Percentiles rank a stretch among this genome's conserved stretches.
These are phyloP conservation scores for Netelia virgata DNA, from an alignment of 2,888 invertebrate species.

Conservation along the genomic window DNA sequence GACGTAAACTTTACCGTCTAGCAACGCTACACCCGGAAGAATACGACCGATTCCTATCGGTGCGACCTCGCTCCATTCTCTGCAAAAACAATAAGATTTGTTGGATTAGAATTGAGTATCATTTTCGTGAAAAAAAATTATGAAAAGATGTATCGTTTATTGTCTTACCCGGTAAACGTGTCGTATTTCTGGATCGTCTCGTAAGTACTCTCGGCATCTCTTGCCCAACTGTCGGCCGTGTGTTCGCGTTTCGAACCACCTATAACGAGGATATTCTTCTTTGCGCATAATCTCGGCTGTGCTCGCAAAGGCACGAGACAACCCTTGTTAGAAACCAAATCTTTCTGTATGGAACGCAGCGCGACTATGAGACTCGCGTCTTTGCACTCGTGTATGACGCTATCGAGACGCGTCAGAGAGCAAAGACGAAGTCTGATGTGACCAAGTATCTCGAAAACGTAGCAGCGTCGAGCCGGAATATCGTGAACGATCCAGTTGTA, in stretches of 20 bases:
- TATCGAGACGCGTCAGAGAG: constrained; percentile 91
- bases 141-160: constrained; percentile 6
- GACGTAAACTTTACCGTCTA: constrained; percentile 95
- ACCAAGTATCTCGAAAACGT: constrained; percentile 94
- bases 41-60: constrained; percentile 94
- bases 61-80: constrained; percentile 93
- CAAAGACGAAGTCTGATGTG: constrained; percentile 94
- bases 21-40: constrained; percentile 93
- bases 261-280: constrained; percentile 94
- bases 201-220: constrained; percentile 92
- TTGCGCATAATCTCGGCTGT: constrained; percentile 93
- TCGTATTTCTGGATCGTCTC: constrained; percentile 94
- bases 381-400: constrained; percentile 91
- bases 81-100: constrained; percentile 74
- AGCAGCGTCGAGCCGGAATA: constrained; percentile 90
- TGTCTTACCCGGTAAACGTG: constrained; percentile 88
- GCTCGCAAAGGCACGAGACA: constrained; percentile 91
- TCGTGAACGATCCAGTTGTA: constrained; percentile 95
- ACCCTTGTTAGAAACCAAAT: constrained; percentile 91
- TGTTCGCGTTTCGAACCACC: constrained; percentile 95
- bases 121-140: neutral
- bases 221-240: constrained; percentile 89
- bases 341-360: constrained; percentile 91
- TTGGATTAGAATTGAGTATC: too few relatives aligned
- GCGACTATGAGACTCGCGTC: constrained; percentile 94